Base-by-base conservation (phyloP, 1,140 invertebrate species). In the Lineus longissimus region DNA sequence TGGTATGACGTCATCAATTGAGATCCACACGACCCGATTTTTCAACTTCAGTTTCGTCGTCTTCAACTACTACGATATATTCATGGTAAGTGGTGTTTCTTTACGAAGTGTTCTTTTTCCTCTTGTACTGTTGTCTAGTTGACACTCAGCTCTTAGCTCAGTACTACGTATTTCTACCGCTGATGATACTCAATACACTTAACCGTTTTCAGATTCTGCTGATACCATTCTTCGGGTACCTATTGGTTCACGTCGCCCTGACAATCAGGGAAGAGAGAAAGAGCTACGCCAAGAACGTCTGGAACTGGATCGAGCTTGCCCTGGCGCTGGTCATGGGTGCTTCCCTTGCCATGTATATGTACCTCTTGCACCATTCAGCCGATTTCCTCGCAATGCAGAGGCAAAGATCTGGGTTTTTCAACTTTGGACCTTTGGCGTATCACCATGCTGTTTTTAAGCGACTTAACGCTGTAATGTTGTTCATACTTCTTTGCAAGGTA, bases 251-350 rank as follows among this genome's bases (percentile, higher is more conserved):
- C 43, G 59, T 71, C 1, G 27, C 64, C 17, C 17, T 69, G 0
- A 54, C 62, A 1, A 66, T 76, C 2, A 56, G 60, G 23, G 59
- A 69, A 19, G 51, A 70, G 7, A 54, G 66, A 1, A 61, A 55
- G 22, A 11, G 61, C 29, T 76, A 67, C 62, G 70, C 76, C 51
- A 66, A 47, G 9, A 31, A 69, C 0, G 25, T 71, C 2, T 74
- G 75, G 70, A 75, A 75, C 62, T 72, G 71, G 69, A 63, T 73
- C 51, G 71, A 78, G 55, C 51, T 75, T 40, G 11, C 71, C 22
- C 70, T 65, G 23, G 66, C 65, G 27, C 25, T 71, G 27, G 63
- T 73, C 55, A 54, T 68, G 4, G 61, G 70, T n/a, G 62, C 67
- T 7, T 60, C 62, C 29, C 61, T 70, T 47, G 73, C 68, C n/a